These are phyloP conservation scores for Halichoerus grypus DNA, from an alignment of 2,113 vertebrate genomes.

Conservation along the genomic window DNA sequence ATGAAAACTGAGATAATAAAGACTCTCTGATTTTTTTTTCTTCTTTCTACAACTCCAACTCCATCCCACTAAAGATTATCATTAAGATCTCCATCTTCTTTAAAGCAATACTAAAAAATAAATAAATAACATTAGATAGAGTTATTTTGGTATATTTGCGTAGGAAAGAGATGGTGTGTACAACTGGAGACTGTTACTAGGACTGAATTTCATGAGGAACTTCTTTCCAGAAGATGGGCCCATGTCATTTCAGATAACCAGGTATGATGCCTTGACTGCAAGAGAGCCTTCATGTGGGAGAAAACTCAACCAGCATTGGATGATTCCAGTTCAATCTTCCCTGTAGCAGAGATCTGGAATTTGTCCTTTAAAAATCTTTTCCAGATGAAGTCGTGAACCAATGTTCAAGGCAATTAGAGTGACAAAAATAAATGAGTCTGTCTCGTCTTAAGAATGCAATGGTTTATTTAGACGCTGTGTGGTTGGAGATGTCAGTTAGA, in stretches of 20 bases:
- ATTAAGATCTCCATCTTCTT: constrained; percentile 2
- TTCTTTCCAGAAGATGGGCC: not conserved
- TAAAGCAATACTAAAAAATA: constrained; percentile 20
- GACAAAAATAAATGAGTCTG: not conserved
- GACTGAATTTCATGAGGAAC: not conserved
- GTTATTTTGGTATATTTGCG: not conserved
- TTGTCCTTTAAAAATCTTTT: not conserved
- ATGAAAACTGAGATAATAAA: not conserved
- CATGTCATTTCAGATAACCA: not conserved
- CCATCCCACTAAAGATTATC: not conserved
- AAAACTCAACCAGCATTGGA: not conserved
- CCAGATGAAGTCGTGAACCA: not conserved
- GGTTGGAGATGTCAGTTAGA: not conserved
- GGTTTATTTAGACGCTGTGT: not conserved
- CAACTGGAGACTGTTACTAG: not conserved
- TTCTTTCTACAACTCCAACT: not conserved
- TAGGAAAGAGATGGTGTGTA: not conserved
- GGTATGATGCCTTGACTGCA: not conserved
- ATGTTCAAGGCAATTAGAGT: not conserved
- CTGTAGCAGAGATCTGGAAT: not conserved
- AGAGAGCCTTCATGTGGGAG: not conserved
- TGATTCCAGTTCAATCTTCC: not conserved
- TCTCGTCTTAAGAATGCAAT: not conserved
- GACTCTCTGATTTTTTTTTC: not conserved
- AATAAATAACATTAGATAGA: not conserved